Percentiles rank a stretch among this genome's conserved stretches.
Evolutionary conservation across 2,888 invertebrate genomes (phyloP).

Genomic region (Dromius quadrimaculatus): DNA sequence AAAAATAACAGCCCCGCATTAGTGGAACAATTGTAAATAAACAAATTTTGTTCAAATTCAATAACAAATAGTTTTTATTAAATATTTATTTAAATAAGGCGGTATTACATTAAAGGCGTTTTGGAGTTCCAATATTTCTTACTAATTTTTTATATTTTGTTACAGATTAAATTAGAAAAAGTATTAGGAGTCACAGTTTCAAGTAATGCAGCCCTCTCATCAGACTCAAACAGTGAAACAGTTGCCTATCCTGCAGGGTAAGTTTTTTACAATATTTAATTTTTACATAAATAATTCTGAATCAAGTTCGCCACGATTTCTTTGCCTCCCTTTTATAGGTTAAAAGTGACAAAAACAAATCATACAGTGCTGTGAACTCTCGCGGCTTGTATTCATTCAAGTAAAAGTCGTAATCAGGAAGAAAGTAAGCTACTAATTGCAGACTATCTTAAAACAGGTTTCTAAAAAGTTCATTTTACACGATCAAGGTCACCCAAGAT

Average conservation of each 20-base stretch:
- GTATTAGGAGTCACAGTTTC: conserved; percentile 95
- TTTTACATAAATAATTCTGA: neutral
- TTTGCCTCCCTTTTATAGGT: no score
- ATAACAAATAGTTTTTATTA: no score
- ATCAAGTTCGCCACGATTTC: no score
- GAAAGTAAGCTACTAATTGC: neutral
- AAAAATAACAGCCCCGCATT: no score
- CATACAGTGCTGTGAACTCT: no score
- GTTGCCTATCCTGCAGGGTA: conserved; percentile 98
- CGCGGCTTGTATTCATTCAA: no score
- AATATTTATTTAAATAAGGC: no score
- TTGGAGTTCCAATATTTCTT: no score
- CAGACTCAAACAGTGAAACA: conserved; percentile 86
- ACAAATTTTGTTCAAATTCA: no score
- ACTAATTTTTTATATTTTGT: conserved; percentile 59
- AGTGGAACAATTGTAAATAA: no score
- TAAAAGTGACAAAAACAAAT: no score
- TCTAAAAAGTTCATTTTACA: neutral
- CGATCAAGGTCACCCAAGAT: neutral
- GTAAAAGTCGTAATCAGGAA: neutral
- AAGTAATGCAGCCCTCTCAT: conserved; percentile 92
- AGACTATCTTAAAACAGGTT: neutral
- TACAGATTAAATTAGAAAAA: conserved; percentile 94
- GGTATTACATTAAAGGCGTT: no score
- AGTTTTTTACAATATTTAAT: conserved; percentile 66